Base-by-base conservation (phyloP, 2,888 invertebrate species). In the Cantharis rustica region DNA sequence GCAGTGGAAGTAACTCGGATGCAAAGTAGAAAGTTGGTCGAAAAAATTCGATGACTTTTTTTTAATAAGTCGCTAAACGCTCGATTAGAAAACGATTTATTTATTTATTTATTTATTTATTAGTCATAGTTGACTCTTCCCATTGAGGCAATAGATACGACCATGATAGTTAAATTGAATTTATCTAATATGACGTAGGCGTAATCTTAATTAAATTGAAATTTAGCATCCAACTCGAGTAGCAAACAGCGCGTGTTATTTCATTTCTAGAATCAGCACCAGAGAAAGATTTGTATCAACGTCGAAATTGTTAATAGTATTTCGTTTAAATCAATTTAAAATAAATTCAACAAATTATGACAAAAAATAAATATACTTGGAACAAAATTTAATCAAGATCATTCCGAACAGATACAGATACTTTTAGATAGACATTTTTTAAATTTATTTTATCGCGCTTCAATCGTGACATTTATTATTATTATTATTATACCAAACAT, bases 191-290 rank as follows among this genome's bases (percentile, higher is more conserved):
- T 74, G 74, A 74, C 69, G 69, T 74, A 69, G 69, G 70, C 70
- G 69, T 74, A 74, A 74, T 74, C 74, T 70, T 74, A 74, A 74
- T 74, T 69, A 74, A 74, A 70, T 62, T 70, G 70, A 74, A 74
- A 74, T 74, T 74, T 74, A 74, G 66, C 74, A 69, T 64, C 70
- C 26, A 63, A 70, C 61, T 74, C 74, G 27, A 64, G 63, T 66
- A 64, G 69, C 64, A 69, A 64, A 74, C 68, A 68, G 61, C 74
- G 74, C 74, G 74, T 70, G 74, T 69, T 74, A 74, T 64, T 74
- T 74, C 47, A 69, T 74, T 47, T 47, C 47, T 47, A 47, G 47
- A 47, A 47, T 47, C 47, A 47, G 47, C 47, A 47, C 47, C 47
- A 47, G 47, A n/a, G 47, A 47, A 47, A 47, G 47, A 47, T 47